These are phyloP conservation scores for Leptobrachium leishanense DNA, from an alignment of 2,113 vertebrate species.

Conservation along the genomic window DNA sequence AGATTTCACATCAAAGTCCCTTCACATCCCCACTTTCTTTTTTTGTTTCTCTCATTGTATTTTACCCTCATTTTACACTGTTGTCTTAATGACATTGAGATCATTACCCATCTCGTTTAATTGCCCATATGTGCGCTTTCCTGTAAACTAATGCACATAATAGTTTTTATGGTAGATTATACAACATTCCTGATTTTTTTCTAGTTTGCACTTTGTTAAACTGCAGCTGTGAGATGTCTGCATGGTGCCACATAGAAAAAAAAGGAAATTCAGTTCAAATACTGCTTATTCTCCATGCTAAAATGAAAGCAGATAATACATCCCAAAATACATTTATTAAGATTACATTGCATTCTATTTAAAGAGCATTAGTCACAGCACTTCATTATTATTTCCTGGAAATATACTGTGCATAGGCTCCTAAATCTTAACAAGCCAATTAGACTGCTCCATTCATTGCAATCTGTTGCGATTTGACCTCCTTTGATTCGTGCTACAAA, in stretches of 20 bases:
- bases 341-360: not conserved
- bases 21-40: too few species aligned
- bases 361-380: slow-evolving; percentile 33
- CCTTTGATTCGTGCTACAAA: slow-evolving; percentile 44
- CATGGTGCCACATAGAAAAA: not conserved
- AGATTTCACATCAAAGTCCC: too few species aligned
- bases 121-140: too few species aligned
- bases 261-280: not conserved
- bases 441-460: slow-evolving; percentile 49
- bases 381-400: slow-evolving; percentile 46
- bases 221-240: not conserved
- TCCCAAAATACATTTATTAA: slow-evolving; percentile 10
- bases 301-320: not conserved
- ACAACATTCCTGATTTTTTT: not conserved
- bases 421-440: slow-evolving; percentile 54
- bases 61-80: too few species aligned
- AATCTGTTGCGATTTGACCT: slow-evolving; percentile 38
- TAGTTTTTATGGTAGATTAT: not conserved
- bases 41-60: too few species aligned
- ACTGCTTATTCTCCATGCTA: not conserved
- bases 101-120: too few species aligned
- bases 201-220: not conserved
- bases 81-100: too few species aligned
- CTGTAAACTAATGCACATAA: too few species aligned
- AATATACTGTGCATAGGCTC: not conserved